These are phyloP conservation scores for Scolanthus callimorphus DNA, from an alignment of 92 coral and sea anemone species.

Conservation along the genomic window DNA sequence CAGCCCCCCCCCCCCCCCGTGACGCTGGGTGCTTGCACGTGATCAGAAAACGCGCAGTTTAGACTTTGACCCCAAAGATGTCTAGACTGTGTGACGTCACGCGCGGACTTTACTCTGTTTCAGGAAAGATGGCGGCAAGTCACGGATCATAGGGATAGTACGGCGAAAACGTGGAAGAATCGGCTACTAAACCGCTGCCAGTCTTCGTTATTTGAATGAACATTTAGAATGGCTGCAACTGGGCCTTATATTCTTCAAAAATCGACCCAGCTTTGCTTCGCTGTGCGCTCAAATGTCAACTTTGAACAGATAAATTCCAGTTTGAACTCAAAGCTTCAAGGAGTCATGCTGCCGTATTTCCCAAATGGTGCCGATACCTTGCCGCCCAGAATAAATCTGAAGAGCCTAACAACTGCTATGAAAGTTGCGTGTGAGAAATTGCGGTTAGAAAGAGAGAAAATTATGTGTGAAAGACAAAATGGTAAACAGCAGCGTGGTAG, in stretches of 20 bases:
- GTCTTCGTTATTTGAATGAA: too few relatives aligned
- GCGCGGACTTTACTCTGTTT: too few relatives aligned
- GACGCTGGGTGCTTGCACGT: too few relatives aligned
- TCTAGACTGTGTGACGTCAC: too few relatives aligned
- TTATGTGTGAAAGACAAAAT: conserved; percentile 37
- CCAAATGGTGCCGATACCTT: conserved; percentile 65
- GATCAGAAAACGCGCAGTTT: too few relatives aligned
- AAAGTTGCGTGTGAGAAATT: conserved; percentile 70
- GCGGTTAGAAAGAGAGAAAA: conserved; percentile 45
- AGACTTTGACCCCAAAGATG: too few relatives aligned
- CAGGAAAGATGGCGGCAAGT: too few relatives aligned
- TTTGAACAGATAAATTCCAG: conserved; percentile 69
- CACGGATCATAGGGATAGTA: too few relatives aligned
- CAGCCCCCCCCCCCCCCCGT: too few relatives aligned
- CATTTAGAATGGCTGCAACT: too few relatives aligned
- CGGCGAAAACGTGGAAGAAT: too few relatives aligned
- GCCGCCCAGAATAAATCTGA: conserved; percentile 72
- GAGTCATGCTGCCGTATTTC: conserved; percentile 54
- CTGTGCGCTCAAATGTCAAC: conserved; percentile 86
- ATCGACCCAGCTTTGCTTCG: conserved; percentile 88
- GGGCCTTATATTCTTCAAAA: conserved; percentile 92
- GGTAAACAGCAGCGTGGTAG: conserved; percentile 37
- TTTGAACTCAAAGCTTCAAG: conserved; percentile 33
- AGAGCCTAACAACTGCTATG: conserved; percentile 69
- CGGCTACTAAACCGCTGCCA: too few relatives aligned